A percentile compares a stretch with the other conserved stretches of the same genome.
phyloP scores from a whole-genome alignment of 2,888 invertebrate genomes.

The Chrysodeixis includens region DNA sequence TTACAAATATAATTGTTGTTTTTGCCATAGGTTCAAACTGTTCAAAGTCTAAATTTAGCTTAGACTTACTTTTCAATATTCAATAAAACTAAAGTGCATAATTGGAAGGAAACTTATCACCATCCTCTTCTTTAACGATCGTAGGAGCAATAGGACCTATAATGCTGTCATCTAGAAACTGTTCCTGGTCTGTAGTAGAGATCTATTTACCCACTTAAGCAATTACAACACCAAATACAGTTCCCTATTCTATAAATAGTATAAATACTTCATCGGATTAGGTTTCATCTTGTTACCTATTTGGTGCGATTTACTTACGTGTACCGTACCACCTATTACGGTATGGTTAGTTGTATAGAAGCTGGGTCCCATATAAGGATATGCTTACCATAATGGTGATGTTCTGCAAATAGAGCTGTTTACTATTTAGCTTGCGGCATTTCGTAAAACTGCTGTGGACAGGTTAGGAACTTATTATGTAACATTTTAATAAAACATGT shows the following conservation, averaged over 20 bases:
- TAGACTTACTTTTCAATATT: too few relatives aligned
- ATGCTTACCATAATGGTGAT: not conserved
- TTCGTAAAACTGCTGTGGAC: not conserved
- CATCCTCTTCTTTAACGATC: too few relatives aligned
- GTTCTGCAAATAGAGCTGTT: not conserved
- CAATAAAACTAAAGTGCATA: too few relatives aligned
- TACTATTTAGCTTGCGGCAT: not conserved
- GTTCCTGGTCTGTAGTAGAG: not conserved
- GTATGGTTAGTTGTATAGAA: not conserved
- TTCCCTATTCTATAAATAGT: not conserved
- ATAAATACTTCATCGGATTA: not conserved
- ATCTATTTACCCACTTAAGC: not conserved
- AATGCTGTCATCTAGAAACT: not conserved
- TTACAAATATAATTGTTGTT: too few relatives aligned
- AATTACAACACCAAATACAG: not conserved
- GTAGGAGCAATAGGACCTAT: too few relatives aligned
- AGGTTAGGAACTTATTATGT: not conserved
- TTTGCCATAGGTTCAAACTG: too few relatives aligned
- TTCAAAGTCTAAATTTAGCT: too few relatives aligned
- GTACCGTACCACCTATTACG: not conserved
- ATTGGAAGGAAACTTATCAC: too few relatives aligned
- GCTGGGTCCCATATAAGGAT: not conserved
- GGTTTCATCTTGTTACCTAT: conserved; percentile 4
- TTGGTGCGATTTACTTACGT: not conserved
- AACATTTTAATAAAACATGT: not conserved